Conservation (phyloP, 1,140 invertebrate species). For the Macrobrachium nipponense region DNA sequence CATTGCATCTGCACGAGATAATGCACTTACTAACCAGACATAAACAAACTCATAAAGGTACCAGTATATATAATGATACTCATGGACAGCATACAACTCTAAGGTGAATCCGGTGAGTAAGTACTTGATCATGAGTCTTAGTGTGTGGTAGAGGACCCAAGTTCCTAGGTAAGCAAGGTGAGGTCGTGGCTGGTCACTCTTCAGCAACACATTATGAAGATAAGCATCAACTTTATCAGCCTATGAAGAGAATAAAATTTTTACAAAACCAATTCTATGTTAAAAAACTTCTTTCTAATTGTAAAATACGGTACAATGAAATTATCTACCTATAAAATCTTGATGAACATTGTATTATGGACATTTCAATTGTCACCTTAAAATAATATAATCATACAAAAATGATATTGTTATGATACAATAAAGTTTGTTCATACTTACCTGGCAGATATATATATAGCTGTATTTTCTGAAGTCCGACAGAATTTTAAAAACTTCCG, state of each 20-base stretch:
- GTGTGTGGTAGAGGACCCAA: constrained; percentile 96
- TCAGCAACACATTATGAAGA: constrained; percentile 79
- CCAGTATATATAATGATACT: constrained; percentile 96
- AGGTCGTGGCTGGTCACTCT: constrained; percentile 77
- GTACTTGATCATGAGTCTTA: constrained; percentile 96
- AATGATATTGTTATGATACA: too few species aligned
- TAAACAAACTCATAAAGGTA: constrained; percentile 96
- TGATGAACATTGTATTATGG: too few species aligned
- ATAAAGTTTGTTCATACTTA: too few species aligned
- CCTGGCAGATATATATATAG: too few species aligned
- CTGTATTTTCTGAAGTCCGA: too few species aligned
- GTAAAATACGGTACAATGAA: too few species aligned
- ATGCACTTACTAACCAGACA: constrained; percentile 90
- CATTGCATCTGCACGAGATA: constrained; percentile 88
- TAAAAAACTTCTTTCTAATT: too few species aligned
- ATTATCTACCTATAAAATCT: too few species aligned
- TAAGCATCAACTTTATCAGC: constrained; percentile 91
- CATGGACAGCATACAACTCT: constrained; percentile 95
- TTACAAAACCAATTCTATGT: neutral
- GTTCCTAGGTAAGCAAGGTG: constrained; percentile 92
- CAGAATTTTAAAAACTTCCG: too few species aligned
- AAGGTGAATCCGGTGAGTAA: constrained; percentile 94
- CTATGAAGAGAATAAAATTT: constrained; percentile 69
- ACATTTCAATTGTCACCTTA: too few species aligned
- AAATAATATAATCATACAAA: too few species aligned